phyloP scores from a whole-genome alignment of 2,113 vertebrate genomes.

The Archocentrus centrarchus region DNA sequence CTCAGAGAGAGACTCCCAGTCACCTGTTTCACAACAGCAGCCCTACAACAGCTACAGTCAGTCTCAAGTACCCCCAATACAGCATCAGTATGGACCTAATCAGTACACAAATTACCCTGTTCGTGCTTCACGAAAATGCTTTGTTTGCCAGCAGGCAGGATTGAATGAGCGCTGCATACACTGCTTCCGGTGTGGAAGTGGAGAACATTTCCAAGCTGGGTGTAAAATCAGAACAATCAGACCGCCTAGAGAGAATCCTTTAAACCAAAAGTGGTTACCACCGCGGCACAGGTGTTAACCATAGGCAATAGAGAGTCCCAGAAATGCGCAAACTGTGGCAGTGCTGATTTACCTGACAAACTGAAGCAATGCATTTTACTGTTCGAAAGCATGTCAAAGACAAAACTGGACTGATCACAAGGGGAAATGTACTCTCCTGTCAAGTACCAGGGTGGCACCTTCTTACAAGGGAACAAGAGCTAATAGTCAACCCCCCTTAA shows the following conservation, averaged over 20 bases:
- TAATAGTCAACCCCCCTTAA: accelerated
- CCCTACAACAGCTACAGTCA: neutral
- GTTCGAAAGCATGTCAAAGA: neutral
- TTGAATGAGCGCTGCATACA: conserved; percentile 6
- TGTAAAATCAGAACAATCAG: conserved; percentile 4
- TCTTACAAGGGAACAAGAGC: neutral
- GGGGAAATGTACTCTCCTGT: too few relatives aligned
- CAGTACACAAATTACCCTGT: neutral
- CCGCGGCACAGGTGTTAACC: neutral
- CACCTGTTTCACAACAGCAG: neutral
- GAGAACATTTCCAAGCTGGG: conserved; percentile 44
- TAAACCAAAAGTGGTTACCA: conserved; percentile 30
- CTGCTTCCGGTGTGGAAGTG: conserved; percentile 44
- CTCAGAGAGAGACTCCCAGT: neutral
- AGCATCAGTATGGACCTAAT: neutral
- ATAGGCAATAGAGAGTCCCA: neutral
- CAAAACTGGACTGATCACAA: too few relatives aligned
- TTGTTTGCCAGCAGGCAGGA: conserved; percentile 27
- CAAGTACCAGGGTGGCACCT: neutral
- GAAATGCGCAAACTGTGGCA: conserved; percentile 6
- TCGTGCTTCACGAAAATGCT: neutral
- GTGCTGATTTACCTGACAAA: accelerated
- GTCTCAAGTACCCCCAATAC: neutral
- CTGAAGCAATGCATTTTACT: neutral
- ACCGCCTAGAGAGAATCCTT: neutral